Evolutionary conservation across 2,113 vertebrate genomes (phyloP), one percentile per base, ranked within the genome.

Genomic region (Irena cyanogastra): DNA sequence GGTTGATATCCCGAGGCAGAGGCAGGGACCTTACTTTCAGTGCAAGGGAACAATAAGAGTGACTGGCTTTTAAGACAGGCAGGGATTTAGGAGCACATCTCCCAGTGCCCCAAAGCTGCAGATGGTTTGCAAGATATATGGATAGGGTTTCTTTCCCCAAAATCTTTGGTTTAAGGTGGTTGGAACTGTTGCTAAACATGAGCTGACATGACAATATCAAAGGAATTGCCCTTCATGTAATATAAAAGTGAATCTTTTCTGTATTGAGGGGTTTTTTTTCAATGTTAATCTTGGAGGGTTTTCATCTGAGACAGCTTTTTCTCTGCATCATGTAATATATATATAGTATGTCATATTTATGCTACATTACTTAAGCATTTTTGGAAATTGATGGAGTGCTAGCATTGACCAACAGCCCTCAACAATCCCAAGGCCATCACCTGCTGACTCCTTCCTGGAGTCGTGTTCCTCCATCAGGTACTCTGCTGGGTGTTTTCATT

Each of bases 131-230:
- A 59, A 9, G 20, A 14, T 16, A 1, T 4, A 19, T 37, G 19
- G 65, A 17, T 6, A 20, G 8, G 10, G 0, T 6, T 11, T 52
- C 27, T 33, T 8, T 0, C 3, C 7, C 4, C 1, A 0, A 45
- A n/a, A 63, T 80, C 61, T 81, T 53, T 74, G 11, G 10, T 56
- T 78, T 78, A 47, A 71, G 23, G 35, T 66, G 11, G 6, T 50
- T 74, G 35, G 24, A 57, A 41, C 18, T 16, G 18, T 74, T 94
- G 60, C 16, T 85, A 35, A 65, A 41, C 10, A 1, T 44, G 49
- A 64, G 45, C 21, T 76, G 49, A 44, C 5, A 1, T 18, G 66
- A 45, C 11, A 24, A 8, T 42, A 57, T 70, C 31, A 44, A 74
- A 57, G 35, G 50, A 63, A 74, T n/a, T 66, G 10, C 8, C 53